These are phyloP conservation scores for Clusia tigrina DNA, from an alignment of 2,888 invertebrate species.

Conservation along the genomic window DNA sequence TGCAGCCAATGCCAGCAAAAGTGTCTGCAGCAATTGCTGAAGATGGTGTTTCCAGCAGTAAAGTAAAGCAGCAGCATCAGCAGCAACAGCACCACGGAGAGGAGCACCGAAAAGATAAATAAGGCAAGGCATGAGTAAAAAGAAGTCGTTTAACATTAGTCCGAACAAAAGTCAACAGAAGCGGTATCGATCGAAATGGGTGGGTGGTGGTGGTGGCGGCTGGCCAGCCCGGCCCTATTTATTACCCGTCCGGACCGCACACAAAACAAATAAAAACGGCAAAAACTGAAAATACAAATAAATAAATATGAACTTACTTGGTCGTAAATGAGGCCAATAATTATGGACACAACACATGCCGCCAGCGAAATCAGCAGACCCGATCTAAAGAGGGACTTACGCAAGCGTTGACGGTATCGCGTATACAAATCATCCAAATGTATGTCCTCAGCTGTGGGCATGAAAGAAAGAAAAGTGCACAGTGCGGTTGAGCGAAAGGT, in stretches of 20 bases:
- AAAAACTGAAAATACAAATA: no score
- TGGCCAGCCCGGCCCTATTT: no score
- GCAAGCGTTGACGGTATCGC: conserved; percentile 63
- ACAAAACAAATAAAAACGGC: no score
- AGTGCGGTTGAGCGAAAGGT: no score
- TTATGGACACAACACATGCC: conserved; percentile 61
- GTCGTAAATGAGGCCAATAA: conserved; percentile 55
- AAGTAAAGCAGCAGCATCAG: conserved; percentile 10
- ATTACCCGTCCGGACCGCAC: no score
- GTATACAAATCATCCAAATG: conserved; percentile 64
- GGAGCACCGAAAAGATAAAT: conserved; percentile 4
- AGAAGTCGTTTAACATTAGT: neutral
- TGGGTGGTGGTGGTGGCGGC: no score
- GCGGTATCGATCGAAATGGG: no score
- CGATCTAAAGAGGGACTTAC: conserved; percentile 64
- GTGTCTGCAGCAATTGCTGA: conserved; percentile 53
- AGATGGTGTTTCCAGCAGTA: no score
- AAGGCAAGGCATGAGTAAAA: conserved; percentile 5
- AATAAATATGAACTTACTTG: conserved; percentile 49
- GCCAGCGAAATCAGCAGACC: conserved; percentile 61
- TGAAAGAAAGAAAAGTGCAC: conserved; percentile 36
- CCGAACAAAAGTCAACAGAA: conserved; percentile 5
- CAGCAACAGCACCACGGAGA: neutral
- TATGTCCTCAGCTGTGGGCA: conserved; percentile 62
- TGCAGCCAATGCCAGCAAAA: conserved; percentile 55